phyloP scores from a whole-genome alignment of 1,140 invertebrate species.

The Drosophila rufa region DNA sequence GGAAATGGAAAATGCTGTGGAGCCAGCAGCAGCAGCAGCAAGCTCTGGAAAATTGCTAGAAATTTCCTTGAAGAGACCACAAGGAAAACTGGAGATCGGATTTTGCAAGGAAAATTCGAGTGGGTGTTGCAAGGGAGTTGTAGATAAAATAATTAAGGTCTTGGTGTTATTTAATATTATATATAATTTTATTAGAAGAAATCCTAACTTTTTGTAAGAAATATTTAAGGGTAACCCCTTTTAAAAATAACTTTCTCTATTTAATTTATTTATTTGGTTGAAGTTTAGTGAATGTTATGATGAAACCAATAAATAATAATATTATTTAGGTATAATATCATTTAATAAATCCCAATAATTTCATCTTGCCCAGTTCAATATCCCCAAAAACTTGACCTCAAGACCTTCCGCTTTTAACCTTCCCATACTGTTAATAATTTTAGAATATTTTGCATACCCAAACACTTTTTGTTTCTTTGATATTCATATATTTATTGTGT shows the following conservation, averaged over 20 bases:
- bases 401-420: not conserved
- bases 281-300: too few relatives aligned
- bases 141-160: not conserved
- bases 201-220: too few relatives aligned
- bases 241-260: too few relatives aligned
- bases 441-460: constrained; percentile 5
- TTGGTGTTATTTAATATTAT: not conserved
- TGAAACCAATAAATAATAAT: too few relatives aligned
- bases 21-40: not conserved
- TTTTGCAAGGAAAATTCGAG: not conserved
- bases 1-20: constrained; percentile 30
- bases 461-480: constrained; percentile 21
- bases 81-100: not conserved
- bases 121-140: not conserved
- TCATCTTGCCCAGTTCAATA: not conserved
- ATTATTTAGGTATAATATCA: too few relatives aligned
- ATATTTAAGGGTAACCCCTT: too few relatives aligned
- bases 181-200: not conserved
- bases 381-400: not conserved
- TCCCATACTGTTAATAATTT: not conserved
- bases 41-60: constrained; percentile 31
- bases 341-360: not conserved
- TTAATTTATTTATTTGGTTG: too few relatives aligned
- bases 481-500: not conserved
- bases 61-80: constrained; percentile 22